Conservation (phyloP, 2,888 invertebrate genomes). For the Lasius fuliginosus region DNA sequence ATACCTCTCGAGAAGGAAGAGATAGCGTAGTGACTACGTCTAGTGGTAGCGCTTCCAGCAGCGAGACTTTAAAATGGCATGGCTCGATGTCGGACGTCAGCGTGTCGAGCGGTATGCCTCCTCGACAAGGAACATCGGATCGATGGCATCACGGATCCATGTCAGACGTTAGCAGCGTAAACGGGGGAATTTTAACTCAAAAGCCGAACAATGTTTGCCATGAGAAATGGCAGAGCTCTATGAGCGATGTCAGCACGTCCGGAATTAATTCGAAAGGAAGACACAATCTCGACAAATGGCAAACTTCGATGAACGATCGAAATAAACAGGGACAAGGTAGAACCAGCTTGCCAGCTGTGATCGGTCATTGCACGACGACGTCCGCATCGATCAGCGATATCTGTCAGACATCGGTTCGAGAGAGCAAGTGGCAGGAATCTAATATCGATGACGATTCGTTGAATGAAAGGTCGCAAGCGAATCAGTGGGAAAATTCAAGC, state of each 20-base stretch:
- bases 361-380: constrained; percentile 73
- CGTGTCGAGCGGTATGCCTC: constrained; percentile 85
- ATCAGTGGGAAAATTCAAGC: constrained; percentile 74
- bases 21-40: constrained; percentile 90
- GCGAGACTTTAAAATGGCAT: constrained; percentile 93
- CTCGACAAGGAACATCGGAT: constrained; percentile 73
- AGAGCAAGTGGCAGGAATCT: constrained; percentile 81
- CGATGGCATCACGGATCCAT: constrained; percentile 84
- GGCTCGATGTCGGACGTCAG: constrained; percentile 88
- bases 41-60: constrained; percentile 90
- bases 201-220: constrained; percentile 75
- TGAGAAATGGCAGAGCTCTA: constrained; percentile 88
- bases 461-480: constrained; percentile 68
- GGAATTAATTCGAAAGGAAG: constrained; percentile 69
- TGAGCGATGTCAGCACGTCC: constrained; percentile 89
- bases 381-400: constrained; percentile 73
- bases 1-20: constrained; percentile 86
- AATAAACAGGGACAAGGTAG: constrained; percentile 77
- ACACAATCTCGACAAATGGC: constrained; percentile 80
- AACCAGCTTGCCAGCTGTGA: constrained; percentile 76
- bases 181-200: constrained; percentile 75
- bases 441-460: constrained; percentile 78
- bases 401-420: constrained; percentile 70
- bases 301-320: constrained; percentile 81
- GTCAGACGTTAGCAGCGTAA: constrained; percentile 83